Evolutionary conservation across 53 echinoderm and acorn worm species (phyloP), one percentile per base, ranked within the genome.

Genomic region (Patiria pectinifera): DNA sequence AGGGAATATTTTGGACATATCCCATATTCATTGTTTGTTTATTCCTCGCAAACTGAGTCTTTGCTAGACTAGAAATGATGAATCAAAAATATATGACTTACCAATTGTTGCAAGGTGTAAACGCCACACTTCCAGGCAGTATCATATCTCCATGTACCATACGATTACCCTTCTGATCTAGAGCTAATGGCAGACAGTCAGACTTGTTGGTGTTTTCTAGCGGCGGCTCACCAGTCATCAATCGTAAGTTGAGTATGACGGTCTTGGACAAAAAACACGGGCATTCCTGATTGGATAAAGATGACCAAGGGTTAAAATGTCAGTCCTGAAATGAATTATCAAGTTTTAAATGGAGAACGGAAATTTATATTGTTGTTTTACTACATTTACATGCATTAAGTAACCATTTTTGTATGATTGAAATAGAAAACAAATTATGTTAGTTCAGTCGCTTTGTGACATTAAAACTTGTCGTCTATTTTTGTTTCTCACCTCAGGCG

Each of bases 61-160:
- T 66, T 53, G 8, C 53, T 6, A 5, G 53, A 53, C 22, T 21
- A 23, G 74, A 23, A 74, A 74, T 74, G 8, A 74, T 18, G 0
- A 10, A 10, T 4, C 3, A 74, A n/a, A 23, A 22, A 4, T n/a
- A 21, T 23, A 79, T 15, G 4, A 11, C 80, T 9, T 79, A 79
- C 80, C 80, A 79, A 79, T 79, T 79, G 19, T 79, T 79, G 48
- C 80, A 79, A 45, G 80, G 12, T 44, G 80, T 79, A 24, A 19
- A 79, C 2, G 45, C 80, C 80, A 47, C 16, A 47, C 46, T 79
- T 46, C 80, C 80, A 24, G 80, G 48, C 14, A 47, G 46, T 45
- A 79, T 45, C 45, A 79, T 46, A 79, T 79, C 80, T 79, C 80
- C 80, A 79, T 79, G 80, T 4, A 11, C 47, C 80, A 79, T 6